Evolutionary conservation across 2,113 vertebrate genomes (phyloP), one percentile per base, ranked within the genome.

Genomic region (Sinosuthora webbiana): DNA sequence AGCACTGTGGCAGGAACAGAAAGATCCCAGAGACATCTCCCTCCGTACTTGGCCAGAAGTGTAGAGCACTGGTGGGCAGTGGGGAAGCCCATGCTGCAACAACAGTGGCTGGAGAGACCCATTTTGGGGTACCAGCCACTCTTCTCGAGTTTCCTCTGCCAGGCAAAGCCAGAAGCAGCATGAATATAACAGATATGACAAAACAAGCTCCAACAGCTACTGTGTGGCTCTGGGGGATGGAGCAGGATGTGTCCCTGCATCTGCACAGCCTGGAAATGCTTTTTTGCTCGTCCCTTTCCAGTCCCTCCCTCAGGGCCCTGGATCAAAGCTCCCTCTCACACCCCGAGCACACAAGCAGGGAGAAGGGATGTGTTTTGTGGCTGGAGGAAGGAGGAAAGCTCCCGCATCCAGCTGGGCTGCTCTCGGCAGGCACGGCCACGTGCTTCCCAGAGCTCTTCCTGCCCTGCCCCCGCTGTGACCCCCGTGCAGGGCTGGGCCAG

Each of bases 281-380:
- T 88, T 83, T 83, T 64, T 23, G 45, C 55, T 65, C 5, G 3
- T 77, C 88, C 67, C 50, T 73, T 82, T 89, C 30, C 67, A 55
- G 57, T 31, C 44, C n/a, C 52, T 93, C 81, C 73, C 88, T 68
- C 52, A 28, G 50, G 41, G 57, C 45, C 53, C 30, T 27, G 71
- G 89, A 95, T 97, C 96, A 97, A 96, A 95, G 95, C 49, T 89
- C 49, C 28, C 64, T 81, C 56, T 53, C 31, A 65, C 52, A 67
- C 33, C n/a, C 44, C 0, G 0, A 49, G 78, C 0, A 1, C 44
- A 67, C 39, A 81, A 69, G 55, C 55, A 2, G 77, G 64, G 65
- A 56, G 73, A 81, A 93, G 69, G 87, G 86, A 83, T 35, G 83
- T 1, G 2, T 74, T 90, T 87, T 6, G 25, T 49, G 79, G 69